Evolutionary conservation across 1,140 invertebrate species (phyloP), one percentile per base, ranked within the genome.

Genomic region (Musca domestica): DNA sequence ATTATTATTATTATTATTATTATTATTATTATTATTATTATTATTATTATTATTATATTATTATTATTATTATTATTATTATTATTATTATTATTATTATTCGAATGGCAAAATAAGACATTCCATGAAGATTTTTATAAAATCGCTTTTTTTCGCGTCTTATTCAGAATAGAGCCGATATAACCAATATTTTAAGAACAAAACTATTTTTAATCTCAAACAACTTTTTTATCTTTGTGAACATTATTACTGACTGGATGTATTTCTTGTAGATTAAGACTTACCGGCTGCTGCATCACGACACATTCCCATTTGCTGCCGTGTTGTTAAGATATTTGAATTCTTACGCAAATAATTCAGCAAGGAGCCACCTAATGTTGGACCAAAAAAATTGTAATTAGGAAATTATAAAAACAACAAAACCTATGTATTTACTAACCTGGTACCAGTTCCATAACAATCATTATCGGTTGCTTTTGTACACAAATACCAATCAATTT

Each of bases 401-500:
- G 34, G 2, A 6, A 9, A 20, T 61, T 34, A 61, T 14, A 41
- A 17, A 66, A 48, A 77, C 74, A 49, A 51, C 34, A 34, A 49
- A 46, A 15, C 4, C 14, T 22, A 23, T 64, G 76, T 54, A 14
- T 17, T 7, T 48, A 25, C 61, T 47, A 82, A 94, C 94, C 94
- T 72, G 92, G 88, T n/a, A 98, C 95, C 66, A 96, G 85, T 84
- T 99, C 96, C 95, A 99, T 98, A 20, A 98, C 94, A 76, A 99
- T 98, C 96, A 98, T 98, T 61, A 99, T 96, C 0, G 97, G 97
- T 76, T 98, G 95, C 76, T 98, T 96, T 80, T 98, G 95, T 56
- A 98, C 95, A 75, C 95, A 97, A 73, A 99, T 98, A 20, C 96
- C 96, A 72, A 98, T 97, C n/a, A 98, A 88, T 75, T 94, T 91